Base-by-base conservation (phyloP, 2,113 vertebrate genomes). In the Festucalex cinctus region DNA sequence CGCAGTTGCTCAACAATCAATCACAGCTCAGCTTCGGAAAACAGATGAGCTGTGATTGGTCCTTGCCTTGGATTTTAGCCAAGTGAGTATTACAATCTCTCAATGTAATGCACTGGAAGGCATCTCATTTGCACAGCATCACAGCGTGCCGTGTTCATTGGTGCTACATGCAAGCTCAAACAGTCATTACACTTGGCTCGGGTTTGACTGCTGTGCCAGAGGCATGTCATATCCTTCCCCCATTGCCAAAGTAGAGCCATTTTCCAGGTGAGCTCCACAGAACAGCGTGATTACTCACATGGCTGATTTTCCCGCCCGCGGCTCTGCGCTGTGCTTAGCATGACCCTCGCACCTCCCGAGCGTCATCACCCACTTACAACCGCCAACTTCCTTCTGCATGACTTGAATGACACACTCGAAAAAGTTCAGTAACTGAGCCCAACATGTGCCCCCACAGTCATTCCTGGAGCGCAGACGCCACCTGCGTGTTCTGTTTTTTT, bases 221-320 rank as follows among this genome's bases (percentile, higher is more conserved):
- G 62, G 36, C 41, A 19, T 8, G 48, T 48, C 20, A 66, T 63
- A 68, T 68, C 32, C 51, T 8, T 65, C 7, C 0, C 20, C 2
- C 57, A 58, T 69, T 39, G 70, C 77, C 2, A 17, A 61, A 72
- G 36, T 7, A 8, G 71, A 48, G 16, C 62, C 32, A 66, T 83
- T 86, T 77, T 78, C 75, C 68, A 83, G 68, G 71, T 76, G 74
- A 75, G 67, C 66, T 51, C 51, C 66, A 65, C 19, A 68, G 60
- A 80, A 73, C 62, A 61, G 49, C 43, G 37, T 64, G 74, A 76
- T 78, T 63, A 74, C 69, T 72, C 77, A 77, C 66, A 66, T 36
- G 70, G 37, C 9, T 59, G 70, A 76, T 43, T 57, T 39, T 54
- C 35, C 41, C 58, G 60, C 48, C 78, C 78, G 39, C 17, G 63